Conservation (phyloP, 2,797 vertebrate species). For the Sebastiscus albofasciatus region DNA sequence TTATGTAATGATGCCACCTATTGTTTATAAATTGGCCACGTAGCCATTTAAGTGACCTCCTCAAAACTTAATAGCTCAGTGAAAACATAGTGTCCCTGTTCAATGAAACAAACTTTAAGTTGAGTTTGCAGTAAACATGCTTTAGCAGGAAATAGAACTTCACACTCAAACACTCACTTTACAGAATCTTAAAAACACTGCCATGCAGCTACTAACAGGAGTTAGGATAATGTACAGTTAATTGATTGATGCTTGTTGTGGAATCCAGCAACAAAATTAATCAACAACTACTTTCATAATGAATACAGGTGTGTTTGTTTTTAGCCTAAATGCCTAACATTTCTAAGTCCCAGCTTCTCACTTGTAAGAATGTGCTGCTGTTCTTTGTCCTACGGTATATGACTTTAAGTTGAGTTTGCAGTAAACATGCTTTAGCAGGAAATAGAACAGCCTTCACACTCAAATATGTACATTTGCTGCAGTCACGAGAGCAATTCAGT, state of each 20-base stretch:
- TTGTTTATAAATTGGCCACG: neutral
- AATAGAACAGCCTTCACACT: too few relatives aligned
- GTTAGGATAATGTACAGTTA: neutral
- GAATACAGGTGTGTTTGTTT: too few relatives aligned
- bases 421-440: too few relatives aligned
- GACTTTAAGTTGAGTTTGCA: too few relatives aligned
- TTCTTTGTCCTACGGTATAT: neutral
- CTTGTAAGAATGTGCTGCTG: neutral
- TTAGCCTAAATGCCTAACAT: neutral
- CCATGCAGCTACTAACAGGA: too few relatives aligned
- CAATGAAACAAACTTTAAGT: neutral
- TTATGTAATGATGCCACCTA: neutral
- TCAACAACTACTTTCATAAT: neutral
- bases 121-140: too few relatives aligned
- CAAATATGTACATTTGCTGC: too few relatives aligned
- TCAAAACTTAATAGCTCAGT: neutral
- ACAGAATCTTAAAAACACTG: neutral
- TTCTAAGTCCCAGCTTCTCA: neutral
- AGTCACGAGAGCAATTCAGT: too few relatives aligned
- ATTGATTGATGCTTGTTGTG: too few relatives aligned
- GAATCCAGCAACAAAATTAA: neutral
- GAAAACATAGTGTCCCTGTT: neutral
- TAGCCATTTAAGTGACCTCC: neutral
- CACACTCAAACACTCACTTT: too few relatives aligned
- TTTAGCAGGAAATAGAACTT: too few relatives aligned